These are phyloP conservation scores for Lutjanus erythropterus DNA, from an alignment of 2,113 vertebrate genomes.

Conservation along the genomic window DNA sequence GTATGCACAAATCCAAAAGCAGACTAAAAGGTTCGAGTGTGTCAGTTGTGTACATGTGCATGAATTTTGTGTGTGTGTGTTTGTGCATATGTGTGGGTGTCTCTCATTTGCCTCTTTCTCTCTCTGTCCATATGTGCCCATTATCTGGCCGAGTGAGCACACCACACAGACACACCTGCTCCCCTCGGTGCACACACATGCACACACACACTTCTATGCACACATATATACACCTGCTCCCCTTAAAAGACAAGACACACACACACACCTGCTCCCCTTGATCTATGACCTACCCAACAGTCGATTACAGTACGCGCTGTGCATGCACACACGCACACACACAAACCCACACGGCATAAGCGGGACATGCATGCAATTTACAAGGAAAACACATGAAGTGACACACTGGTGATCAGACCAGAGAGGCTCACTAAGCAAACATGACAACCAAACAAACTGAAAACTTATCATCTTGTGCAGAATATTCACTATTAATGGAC, in stretches of 20 bases:
- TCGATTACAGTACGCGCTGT: constrained; percentile 20
- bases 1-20: background rate
- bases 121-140: constrained; percentile 60
- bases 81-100: constrained; percentile 18
- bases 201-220: background rate
- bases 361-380: constrained; percentile 25
- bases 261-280: constrained; percentile 42
- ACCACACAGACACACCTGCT: constrained; percentile 55
- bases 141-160: constrained; percentile 65
- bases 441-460: background rate
- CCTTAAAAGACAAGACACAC: constrained; percentile 3
- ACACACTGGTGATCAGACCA: background rate
- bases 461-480: background rate
- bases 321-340: background rate
- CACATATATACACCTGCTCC: background rate
- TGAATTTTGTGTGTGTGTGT: background rate
- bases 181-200: background rate
- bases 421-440: constrained; percentile 13
- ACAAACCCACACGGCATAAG: background rate
- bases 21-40: background rate
- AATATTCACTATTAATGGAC: constrained; percentile 15
- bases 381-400: constrained; percentile 22
- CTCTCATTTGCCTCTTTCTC: constrained; percentile 48
- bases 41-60: constrained; percentile 2
- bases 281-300: constrained; percentile 48